Percentiles rank a stretch among this genome's conserved stretches.
Conservation (phyloP, 2,797 vertebrate genomes). For the Gadopsis bispinosus region DNA sequence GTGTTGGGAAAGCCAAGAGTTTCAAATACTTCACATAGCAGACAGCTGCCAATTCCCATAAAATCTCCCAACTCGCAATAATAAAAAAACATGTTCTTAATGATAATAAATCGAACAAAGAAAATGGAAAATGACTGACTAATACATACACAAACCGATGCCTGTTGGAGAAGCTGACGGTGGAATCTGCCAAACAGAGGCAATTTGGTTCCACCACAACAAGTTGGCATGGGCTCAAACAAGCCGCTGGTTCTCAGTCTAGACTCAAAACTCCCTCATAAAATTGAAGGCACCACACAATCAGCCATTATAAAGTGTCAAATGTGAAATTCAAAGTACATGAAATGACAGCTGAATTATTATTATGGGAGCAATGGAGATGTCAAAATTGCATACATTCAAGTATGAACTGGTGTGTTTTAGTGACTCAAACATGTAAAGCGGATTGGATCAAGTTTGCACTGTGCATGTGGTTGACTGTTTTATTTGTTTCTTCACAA, state of each 20-base stretch:
- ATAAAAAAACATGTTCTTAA: constrained; percentile 35
- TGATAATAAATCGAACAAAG: constrained; percentile 16
- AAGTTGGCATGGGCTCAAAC: constrained; percentile 70
- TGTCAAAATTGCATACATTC: constrained; percentile 24
- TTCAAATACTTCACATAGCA: constrained; percentile 53
- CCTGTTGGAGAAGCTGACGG: constrained; percentile 28
- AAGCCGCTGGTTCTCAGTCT: constrained; percentile 66
- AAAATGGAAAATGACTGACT: constrained; percentile 40
- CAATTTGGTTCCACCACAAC: constrained; percentile 65
- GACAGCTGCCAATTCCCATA: constrained; percentile 26
- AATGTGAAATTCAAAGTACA: constrained; percentile 31
- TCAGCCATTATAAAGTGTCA: constrained; percentile 45
- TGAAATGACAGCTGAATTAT: constrained; percentile 37
- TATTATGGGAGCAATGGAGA: constrained; percentile 6
- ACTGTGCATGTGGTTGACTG: constrained; percentile 3
- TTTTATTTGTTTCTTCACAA: constrained; percentile 3
- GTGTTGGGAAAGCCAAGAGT: constrained; percentile 10
- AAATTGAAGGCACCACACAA: constrained; percentile 56
- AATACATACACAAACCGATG: constrained; percentile 32
- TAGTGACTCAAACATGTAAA: constrained; percentile 11
- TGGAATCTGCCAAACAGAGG: constrained; percentile 59
- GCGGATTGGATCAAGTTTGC: constrained; percentile 10
- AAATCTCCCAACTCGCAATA: constrained; percentile 8
- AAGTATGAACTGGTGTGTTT: constrained; percentile 26
- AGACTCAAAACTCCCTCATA: constrained; percentile 69